Conservation (phyloP, 2,888 invertebrate genomes). For the Agrochola litura region DNA sequence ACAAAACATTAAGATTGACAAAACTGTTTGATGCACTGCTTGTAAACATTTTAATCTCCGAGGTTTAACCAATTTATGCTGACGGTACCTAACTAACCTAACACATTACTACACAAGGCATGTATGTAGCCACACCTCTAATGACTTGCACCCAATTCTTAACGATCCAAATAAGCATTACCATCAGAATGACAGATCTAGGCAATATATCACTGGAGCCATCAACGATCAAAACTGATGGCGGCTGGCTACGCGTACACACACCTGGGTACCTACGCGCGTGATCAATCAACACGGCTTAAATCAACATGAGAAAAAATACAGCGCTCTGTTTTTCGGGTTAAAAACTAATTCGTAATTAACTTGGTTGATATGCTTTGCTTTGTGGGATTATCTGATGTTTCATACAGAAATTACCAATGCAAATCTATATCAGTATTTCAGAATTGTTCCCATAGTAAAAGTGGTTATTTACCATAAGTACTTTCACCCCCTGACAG, state of each 20-base stretch:
- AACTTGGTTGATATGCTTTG: conserved; percentile 10
- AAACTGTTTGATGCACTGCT: neutral
- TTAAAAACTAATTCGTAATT: conserved; percentile 9
- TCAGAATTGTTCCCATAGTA: neutral
- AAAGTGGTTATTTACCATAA: neutral
- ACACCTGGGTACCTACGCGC: conserved; percentile 33
- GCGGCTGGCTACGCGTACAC: conserved; percentile 55
- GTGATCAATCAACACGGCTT: conserved; percentile 61
- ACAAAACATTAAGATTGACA: neutral
- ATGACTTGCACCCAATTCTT: conserved; percentile 47
- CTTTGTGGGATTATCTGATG: neutral
- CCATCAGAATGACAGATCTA: conserved; percentile 64
- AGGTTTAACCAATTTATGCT: neutral
- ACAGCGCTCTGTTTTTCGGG: neutral
- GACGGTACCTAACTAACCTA: neutral
- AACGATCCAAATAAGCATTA: conserved; percentile 63
- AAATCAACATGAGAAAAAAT: conserved; percentile 53
- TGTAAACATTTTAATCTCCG: neutral
- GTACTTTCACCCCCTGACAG: neutral
- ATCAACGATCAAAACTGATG: conserved; percentile 59
- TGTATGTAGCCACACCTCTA: conserved; percentile 23
- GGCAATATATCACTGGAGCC: conserved; percentile 58
- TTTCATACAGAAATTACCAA: neutral
- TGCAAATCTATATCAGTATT: neutral
- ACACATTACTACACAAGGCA: neutral